Base-by-base conservation (phyloP, 2,113 vertebrate genomes). In the Triplophysa siluroides region DNA sequence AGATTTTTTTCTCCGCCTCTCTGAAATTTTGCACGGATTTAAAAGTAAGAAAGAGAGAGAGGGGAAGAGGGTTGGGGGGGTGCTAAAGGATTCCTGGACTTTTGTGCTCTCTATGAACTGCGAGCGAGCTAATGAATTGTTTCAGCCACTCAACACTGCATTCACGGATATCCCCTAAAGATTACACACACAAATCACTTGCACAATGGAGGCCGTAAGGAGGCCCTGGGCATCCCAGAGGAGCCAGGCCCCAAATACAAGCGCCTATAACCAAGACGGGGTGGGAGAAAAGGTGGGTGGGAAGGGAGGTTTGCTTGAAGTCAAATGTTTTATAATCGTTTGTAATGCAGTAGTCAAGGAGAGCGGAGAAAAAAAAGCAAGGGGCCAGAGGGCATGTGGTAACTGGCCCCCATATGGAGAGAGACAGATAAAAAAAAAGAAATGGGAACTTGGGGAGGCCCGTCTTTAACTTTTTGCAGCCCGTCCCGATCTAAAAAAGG, bases 121-220 rank as follows among this genome's bases (percentile, higher is more conserved):
- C 92, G 92, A 94, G 95, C 94, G 95, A 93, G 94, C 94, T 96
- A 94, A 95, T 98, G 96, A 97, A 98, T 96, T 95, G 93, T 94
- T 93, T 92, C 83, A 92, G 92, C 93, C 93, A 93, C 93, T 97
- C 95, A 90, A 93, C 93, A 86, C 91, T 94, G 94, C 94, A 94
- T 95, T 95, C 94, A 92, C 89, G 85, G 92, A 92, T 93, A 94
- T 95, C 94, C 92, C 90, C 90, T 89, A 90, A 93, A 98, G 94
- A 96, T 96, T 96, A 93, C 93, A 90, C 88, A 94, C 95, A 97
- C 95, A 97, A 97, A 97, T 96, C 96, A 97, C 93, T 83, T 89
- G 86, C 88, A 95, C 94, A 94, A 94, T 94, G 91, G 94, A 92
- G 94, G 91, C 91, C 78, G 77, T 91, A 92, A 92, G 92, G 93